Base-by-base conservation (phyloP, 2,888 invertebrate species). In the Coelopa pilipes region DNA sequence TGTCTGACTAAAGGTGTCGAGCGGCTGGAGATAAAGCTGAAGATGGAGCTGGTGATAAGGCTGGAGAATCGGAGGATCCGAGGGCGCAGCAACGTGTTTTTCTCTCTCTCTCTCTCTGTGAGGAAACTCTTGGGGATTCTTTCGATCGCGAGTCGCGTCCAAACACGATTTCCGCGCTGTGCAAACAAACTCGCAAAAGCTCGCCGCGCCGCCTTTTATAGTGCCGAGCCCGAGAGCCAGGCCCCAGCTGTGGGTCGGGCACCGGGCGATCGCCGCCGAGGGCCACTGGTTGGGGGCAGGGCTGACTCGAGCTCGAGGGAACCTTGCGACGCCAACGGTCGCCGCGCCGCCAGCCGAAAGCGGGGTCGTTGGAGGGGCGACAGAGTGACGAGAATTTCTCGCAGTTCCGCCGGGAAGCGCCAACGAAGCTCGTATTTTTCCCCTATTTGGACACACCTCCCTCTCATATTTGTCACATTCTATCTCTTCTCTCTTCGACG, bases 111-210 rank as follows among this genome's bases (percentile, higher is more conserved):
- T n/a, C n/a, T n/a, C n/a, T n/a, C n/a, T n/a, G n/a, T n/a, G n/a
- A n/a, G n/a, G n/a, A n/a, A n/a, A n/a, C n/a, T n/a, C n/a, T 67
- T 66, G 7, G 10, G 47, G 15, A n/a, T 70, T 50, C 65, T 53
- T 12, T 47, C 53, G 70, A 53, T 49, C 70, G 66, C 65, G 19
- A 62, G 74, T 68, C 80, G 79, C 81, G 81, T 84, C 82, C 84
- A 84, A 79, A 81, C 81, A 80, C 84, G 82, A 79, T 82, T 81
- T 83, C 80, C 77, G 83, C 83, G 79, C 80, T 80, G 78, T 81
- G 81, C 84, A 81, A 84, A 85, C 86, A 86, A 86, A 81, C 86
- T 83, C 80, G 80, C 77, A 79, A 81, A 75, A 79, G 79, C 76
- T 79, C 77, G 77, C 74, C 75, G 77, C 78, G 71, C 77, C 78